These are phyloP conservation scores for Agrenia bidenticulata DNA, from an alignment of 2,888 invertebrate genomes.

Conservation along the genomic window DNA sequence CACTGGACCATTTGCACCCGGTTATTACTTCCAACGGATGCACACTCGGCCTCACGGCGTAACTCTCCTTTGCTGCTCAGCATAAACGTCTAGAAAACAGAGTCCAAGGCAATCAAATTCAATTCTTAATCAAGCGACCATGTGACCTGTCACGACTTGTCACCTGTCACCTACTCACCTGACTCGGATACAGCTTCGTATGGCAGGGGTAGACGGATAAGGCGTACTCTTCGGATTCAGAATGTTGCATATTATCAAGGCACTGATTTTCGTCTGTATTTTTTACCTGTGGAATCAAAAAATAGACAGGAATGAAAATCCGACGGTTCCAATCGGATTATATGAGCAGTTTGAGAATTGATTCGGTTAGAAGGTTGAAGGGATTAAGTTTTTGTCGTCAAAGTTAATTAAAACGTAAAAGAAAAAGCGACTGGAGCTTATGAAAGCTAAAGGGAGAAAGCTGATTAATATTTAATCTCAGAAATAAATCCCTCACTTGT, in stretches of 20 bases:
- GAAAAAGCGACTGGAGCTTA: no score
- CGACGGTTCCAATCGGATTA: no score
- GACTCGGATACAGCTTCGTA: constrained; percentile 65
- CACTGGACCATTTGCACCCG: constrained; percentile 50
- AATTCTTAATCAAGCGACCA: background rate
- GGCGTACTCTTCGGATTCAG: constrained; percentile 66
- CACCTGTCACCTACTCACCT: constrained; percentile 57
- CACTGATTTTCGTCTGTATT: constrained; percentile 66
- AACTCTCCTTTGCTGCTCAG: constrained; percentile 70
- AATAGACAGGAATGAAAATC: no score
- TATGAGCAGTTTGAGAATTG: no score
- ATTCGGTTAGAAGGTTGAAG: no score
- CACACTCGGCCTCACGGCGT: constrained; percentile 76
- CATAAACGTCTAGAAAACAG: constrained; percentile 69
- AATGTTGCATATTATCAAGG: constrained; percentile 75
- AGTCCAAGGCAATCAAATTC: constrained; percentile 31
- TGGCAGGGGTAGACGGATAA: constrained; percentile 78
- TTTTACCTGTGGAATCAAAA: no score
- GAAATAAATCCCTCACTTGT: constrained; percentile 24
- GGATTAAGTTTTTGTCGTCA: no score
- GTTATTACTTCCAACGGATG: constrained; percentile 54
- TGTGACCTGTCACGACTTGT: no score
- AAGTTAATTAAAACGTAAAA: no score
- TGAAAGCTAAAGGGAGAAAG: no score
- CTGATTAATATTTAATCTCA: no score